Evolutionary conservation across 1,140 invertebrate species (phyloP).

Genomic region (Pseudachorutes palmiensis): DNA sequence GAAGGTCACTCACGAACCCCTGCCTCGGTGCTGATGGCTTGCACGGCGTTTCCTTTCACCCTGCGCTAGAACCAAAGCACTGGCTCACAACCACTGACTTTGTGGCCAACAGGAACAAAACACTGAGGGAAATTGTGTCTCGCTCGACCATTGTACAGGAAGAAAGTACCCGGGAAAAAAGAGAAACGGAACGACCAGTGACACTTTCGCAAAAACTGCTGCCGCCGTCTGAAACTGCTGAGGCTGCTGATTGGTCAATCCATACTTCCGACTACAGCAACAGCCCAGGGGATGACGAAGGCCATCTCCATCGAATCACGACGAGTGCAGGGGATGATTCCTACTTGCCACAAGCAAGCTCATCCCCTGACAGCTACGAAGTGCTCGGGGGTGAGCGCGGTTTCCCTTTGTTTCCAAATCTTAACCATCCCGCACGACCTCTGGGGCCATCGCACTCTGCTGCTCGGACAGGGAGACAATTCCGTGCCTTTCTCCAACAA

Average conservation of each 20-base stretch:
- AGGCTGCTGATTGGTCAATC: conserved; percentile 32
- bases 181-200: conserved; percentile 23
- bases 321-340: conserved; percentile 10
- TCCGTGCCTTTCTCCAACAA: conserved; percentile 26
- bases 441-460: conserved; percentile 7
- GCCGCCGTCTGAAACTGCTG: conserved; percentile 34
- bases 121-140: conserved; percentile 27
- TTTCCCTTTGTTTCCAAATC: background rate
- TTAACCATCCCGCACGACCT: background rate
- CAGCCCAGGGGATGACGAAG: conserved; percentile 6
- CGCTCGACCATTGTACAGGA: no score
- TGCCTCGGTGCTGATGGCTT: conserved; percentile 41
- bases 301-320: background rate
- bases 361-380: conserved; percentile 1
- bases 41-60: conserved; percentile 39
- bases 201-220: conserved; percentile 11
- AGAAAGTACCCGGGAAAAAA: conserved; percentile 21
- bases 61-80: conserved; percentile 35
- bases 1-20: conserved; percentile 39
- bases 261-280: conserved; percentile 19
- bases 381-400: conserved; percentile 11
- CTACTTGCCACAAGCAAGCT: background rate
- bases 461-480: conserved; percentile 25
- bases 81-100: conserved; percentile 26
- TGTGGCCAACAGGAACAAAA: conserved; percentile 31